These are phyloP conservation scores for Chelon auratus DNA, from an alignment of 2,797 vertebrate genomes.

Conservation along the genomic window DNA sequence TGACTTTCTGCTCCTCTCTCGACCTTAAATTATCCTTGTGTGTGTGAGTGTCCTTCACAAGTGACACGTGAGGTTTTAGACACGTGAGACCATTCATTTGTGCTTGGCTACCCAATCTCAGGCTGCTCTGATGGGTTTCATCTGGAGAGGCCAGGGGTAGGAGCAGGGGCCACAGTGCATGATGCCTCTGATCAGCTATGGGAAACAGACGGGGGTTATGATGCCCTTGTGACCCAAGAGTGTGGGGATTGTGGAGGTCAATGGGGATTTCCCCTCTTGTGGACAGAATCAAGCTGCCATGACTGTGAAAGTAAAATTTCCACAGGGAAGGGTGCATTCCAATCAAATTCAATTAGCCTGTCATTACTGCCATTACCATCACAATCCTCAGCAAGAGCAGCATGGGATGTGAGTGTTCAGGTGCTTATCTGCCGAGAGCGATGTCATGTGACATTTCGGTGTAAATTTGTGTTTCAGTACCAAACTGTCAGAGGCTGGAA, in stretches of 20 bases:
- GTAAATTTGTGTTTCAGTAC: neutral
- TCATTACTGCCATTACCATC: conserved; percentile 63
- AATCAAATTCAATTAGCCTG: conserved; percentile 51
- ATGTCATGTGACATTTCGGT: conserved; percentile 5
- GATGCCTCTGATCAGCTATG: conserved; percentile 67
- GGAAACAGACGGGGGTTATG: conserved; percentile 61
- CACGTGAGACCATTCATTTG: conserved; percentile 64
- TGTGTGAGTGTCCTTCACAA: conserved; percentile 40
- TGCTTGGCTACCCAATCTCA: conserved; percentile 65
- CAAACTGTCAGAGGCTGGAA: neutral
- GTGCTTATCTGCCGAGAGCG: conserved; percentile 20
- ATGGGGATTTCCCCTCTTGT: conserved; percentile 28
- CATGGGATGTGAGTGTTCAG: conserved; percentile 19
- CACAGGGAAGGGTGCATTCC: conserved; percentile 35
- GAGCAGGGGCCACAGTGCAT: conserved; percentile 53
- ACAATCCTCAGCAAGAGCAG: conserved; percentile 38
- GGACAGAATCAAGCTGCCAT: conserved; percentile 48
- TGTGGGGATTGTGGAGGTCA: conserved; percentile 64
- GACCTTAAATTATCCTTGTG: conserved; percentile 34
- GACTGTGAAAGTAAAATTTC: conserved; percentile 28
- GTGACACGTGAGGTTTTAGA: conserved; percentile 65
- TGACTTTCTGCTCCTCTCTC: conserved; percentile 8
- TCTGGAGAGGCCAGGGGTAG: conserved; percentile 55
- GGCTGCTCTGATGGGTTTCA: conserved; percentile 62
- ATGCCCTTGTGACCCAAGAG: conserved; percentile 66